A percentile compares a stretch with the other conserved stretches of the same genome.
These are phyloP conservation scores for Melitaea cinxia DNA, from an alignment of 1,140 invertebrate genomes.

Conservation along the genomic window DNA sequence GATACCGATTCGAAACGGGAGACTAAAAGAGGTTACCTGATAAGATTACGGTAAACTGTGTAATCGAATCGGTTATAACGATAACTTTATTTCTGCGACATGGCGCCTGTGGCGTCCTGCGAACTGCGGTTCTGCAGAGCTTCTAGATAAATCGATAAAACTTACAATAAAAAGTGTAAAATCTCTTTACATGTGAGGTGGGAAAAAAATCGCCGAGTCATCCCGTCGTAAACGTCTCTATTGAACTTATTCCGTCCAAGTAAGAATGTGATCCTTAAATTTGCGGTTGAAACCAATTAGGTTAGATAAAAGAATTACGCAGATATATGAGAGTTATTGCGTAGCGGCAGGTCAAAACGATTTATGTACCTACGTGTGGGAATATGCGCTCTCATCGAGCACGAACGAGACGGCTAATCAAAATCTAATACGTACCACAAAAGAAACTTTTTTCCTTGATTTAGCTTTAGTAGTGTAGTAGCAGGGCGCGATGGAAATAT, in stretches of 20 bases:
- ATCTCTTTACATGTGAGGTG: not conserved
- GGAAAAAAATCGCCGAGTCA: slow-evolving; percentile 12
- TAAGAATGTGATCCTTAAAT: slow-evolving; percentile 16
- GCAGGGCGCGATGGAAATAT: not conserved
- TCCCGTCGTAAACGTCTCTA: not conserved
- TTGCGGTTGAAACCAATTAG: slow-evolving; percentile 25
- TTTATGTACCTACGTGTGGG: too few species aligned
- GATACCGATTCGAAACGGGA: slow-evolving; percentile 79
- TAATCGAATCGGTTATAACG: slow-evolving; percentile 79
- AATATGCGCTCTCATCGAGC: too few species aligned
- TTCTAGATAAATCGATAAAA: slow-evolving; percentile 13
- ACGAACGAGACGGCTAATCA: not conserved
- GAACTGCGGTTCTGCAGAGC: slow-evolving; percentile 4
- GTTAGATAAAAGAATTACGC: slow-evolving; percentile 54
- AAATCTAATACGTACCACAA: not conserved
- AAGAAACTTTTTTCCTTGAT: not conserved
- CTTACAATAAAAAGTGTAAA: not conserved
- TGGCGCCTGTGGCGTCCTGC: slow-evolving; percentile 54
- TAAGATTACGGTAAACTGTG: slow-evolving; percentile 79
- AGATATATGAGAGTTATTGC: slow-evolving; percentile 53
- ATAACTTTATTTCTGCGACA: slow-evolving; percentile 71
- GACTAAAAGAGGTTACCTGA: slow-evolving; percentile 78
- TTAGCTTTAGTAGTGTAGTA: too few species aligned
- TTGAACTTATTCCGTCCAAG: not conserved
- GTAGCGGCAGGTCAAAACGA: slow-evolving; percentile 55